These are phyloP conservation scores for Parochlus steinenii DNA, from an alignment of 2,888 invertebrate species.

Conservation along the genomic window DNA sequence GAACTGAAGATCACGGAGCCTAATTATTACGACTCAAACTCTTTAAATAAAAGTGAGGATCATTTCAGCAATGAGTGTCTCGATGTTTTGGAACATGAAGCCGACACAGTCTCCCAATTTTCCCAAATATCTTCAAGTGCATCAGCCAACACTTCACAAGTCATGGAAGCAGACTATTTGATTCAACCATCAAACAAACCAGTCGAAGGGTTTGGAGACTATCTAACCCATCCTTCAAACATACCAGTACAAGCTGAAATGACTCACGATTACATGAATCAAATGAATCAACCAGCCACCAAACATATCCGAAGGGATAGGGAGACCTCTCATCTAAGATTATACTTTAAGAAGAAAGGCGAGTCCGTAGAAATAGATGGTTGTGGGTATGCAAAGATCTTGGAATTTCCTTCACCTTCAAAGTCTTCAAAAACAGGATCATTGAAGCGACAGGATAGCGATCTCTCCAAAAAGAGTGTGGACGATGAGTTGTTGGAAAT, in stretches of 20 bases:
- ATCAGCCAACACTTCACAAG: constrained; percentile 17
- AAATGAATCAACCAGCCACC: constrained; percentile 14
- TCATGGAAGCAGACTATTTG: constrained; percentile 31
- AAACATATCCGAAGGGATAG: background rate
- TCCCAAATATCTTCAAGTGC: constrained; percentile 16
- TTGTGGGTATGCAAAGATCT: background rate
- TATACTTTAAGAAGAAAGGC: constrained; percentile 15
- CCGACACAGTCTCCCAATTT: constrained; percentile 7
- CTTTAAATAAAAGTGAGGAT: constrained; percentile 23
- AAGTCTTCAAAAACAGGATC: constrained; percentile 21
- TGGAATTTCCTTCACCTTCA: constrained; percentile 6
- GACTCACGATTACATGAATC: constrained; percentile 12
- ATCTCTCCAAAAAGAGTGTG: constrained; percentile 24
- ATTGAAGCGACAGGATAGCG: constrained; percentile 26
- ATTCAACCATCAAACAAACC: constrained; percentile 46
- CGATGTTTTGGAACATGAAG: constrained; percentile 24
- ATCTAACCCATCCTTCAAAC: constrained; percentile 28
- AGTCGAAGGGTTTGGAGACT: constrained; percentile 30
- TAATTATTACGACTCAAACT: constrained; percentile 29
- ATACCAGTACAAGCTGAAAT: constrained; percentile 22
- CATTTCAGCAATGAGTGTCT: constrained; percentile 30
- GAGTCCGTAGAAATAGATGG: constrained; percentile 7
- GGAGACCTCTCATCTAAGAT: constrained; percentile 14
- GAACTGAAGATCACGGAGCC: constrained; percentile 28
- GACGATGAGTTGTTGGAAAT: constrained; percentile 72